These are phyloP conservation scores for Shargacucullia verbasci DNA, from an alignment of 2,888 invertebrate species.

Conservation along the genomic window DNA sequence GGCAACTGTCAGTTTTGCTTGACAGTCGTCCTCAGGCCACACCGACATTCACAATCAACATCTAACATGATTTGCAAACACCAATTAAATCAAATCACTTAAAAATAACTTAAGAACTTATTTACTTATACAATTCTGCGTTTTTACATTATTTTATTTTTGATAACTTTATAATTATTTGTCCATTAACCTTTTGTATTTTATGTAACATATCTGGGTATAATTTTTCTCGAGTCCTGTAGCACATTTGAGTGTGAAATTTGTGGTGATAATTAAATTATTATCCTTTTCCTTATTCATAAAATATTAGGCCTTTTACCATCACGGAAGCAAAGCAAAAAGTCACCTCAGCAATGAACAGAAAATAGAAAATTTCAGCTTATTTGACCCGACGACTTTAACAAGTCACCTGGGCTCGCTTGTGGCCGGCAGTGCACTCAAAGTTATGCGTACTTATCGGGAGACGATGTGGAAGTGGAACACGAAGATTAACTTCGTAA, in stretches of 20 bases:
- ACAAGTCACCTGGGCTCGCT: no score
- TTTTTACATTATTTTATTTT: slow-evolving; percentile 17
- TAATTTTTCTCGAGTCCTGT: not conserved
- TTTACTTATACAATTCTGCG: slow-evolving; percentile 25
- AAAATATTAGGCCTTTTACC: slow-evolving; percentile 10
- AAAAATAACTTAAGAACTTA: slow-evolving; percentile 52
- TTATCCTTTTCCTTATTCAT: not conserved
- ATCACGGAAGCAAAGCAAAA: not conserved
- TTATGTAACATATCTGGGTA: no score
- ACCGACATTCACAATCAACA: slow-evolving; percentile 41
- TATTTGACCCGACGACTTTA: no score
- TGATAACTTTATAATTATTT: slow-evolving; percentile 22
- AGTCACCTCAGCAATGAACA: not conserved
- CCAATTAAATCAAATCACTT: slow-evolving; percentile 54
- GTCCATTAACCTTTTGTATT: slow-evolving; percentile 22
- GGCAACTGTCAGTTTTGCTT: slow-evolving; percentile 4
- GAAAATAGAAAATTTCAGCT: no score
- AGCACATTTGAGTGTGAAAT: not conserved
- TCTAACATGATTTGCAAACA: slow-evolving; percentile 60
- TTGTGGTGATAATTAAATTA: not conserved
- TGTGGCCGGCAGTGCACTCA: no score
- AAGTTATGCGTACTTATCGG: no score
- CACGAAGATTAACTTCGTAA: no score
- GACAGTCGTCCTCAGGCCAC: slow-evolving; percentile 22
- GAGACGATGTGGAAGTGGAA: no score